These are phyloP conservation scores for Falcaria lacertinaria DNA, from an alignment of 2,888 invertebrate species.

Conservation along the genomic window DNA sequence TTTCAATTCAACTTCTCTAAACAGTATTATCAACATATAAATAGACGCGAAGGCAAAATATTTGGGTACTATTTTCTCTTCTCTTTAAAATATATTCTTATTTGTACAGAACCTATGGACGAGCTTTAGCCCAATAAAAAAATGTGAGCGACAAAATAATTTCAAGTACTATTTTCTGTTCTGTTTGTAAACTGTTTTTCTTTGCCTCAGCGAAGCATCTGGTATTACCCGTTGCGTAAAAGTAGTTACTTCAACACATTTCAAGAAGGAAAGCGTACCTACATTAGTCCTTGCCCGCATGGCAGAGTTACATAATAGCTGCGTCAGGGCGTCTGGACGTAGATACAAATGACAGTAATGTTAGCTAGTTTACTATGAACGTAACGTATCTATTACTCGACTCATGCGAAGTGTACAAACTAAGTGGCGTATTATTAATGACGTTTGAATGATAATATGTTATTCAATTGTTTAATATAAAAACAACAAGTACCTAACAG, in stretches of 20 bases:
- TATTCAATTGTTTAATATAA: background rate
- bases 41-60: too few species aligned
- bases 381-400: background rate
- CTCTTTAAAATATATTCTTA: too few species aligned
- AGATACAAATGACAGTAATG: background rate
- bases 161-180: too few species aligned
- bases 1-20: too few species aligned
- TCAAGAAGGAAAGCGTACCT: background rate
- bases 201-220: too few species aligned
- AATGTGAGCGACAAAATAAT: too few species aligned
- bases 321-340: background rate
- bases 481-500: background rate
- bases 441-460: background rate
- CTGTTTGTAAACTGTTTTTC: too few species aligned
- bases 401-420: background rate
- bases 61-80: too few species aligned
- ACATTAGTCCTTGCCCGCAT: background rate
- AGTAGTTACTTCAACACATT: constrained; percentile 1
- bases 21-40: too few species aligned
- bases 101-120: too few species aligned
- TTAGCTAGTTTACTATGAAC: background rate
- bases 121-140: too few species aligned
- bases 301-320: background rate
- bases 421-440: background rate
- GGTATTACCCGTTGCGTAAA: too few species aligned